Percentiles rank a stretch among this genome's conserved stretches.
phyloP scores from a whole-genome alignment of 1,140 invertebrate genomes.

The Temnothorax curvispinosus region DNA sequence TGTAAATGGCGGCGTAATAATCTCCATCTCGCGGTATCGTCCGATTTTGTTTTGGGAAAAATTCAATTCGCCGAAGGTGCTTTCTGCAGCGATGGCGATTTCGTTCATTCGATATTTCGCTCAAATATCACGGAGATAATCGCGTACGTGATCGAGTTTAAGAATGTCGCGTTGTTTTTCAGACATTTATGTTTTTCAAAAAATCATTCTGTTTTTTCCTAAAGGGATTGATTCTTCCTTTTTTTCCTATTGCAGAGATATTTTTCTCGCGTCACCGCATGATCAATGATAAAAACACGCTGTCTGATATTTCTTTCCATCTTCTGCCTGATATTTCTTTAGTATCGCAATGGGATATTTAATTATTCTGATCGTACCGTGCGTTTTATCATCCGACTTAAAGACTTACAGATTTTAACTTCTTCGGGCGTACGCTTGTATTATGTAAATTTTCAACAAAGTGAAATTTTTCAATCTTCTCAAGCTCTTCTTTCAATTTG shows the following conservation, averaged over 20 bases:
- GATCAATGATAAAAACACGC: constrained; percentile 5
- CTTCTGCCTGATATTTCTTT: constrained; percentile 1
- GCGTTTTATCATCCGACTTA: background rate
- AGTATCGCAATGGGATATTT: constrained; percentile 12
- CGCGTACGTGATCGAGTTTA: constrained; percentile 22
- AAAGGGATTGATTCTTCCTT: background rate
- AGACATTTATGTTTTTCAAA: constrained; percentile 22
- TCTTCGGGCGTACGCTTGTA: background rate
- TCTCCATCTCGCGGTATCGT: background rate
- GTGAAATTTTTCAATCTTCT: background rate
- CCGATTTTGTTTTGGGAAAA: background rate
- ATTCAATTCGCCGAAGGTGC: background rate
- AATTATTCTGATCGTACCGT: background rate
- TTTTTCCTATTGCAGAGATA: background rate
- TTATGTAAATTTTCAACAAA: background rate
- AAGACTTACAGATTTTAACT: constrained; percentile 28
- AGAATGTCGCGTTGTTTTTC: constrained; percentile 9
- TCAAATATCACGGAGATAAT: constrained; percentile 20
- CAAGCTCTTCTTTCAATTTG: background rate
- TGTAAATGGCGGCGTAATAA: constrained; percentile 28
- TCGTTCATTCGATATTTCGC: background rate
- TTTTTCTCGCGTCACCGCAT: background rate
- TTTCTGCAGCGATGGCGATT: background rate
- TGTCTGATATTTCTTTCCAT: constrained; percentile 2
- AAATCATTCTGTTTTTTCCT: background rate